These are phyloP conservation scores for Pempheris klunzingeri DNA, from an alignment of 2,797 vertebrate genomes.

Conservation along the genomic window DNA sequence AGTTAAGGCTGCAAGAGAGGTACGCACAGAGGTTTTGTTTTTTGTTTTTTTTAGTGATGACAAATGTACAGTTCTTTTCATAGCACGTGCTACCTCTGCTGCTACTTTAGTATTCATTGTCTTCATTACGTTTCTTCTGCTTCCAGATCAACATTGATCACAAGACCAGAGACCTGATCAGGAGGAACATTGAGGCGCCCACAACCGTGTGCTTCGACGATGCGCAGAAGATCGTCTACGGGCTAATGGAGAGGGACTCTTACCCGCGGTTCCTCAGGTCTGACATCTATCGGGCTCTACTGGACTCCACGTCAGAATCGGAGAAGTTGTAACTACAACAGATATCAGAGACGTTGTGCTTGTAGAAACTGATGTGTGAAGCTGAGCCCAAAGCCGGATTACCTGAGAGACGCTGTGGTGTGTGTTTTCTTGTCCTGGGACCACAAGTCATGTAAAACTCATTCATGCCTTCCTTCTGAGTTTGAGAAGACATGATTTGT, in stretches of 20 bases:
- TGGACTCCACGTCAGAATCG: conserved; percentile 72
- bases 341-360: background rate
- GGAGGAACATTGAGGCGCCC: conserved; percentile 83
- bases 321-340: conserved; percentile 54
- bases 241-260: conserved; percentile 91
- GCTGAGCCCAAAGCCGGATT: conserved; percentile 24
- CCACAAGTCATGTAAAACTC: background rate
- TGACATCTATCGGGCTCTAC: conserved; percentile 86
- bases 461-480: background rate
- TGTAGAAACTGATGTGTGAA: conserved; percentile 21
- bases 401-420: conserved; percentile 11
- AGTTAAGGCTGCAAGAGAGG: conserved; percentile 88
- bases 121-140: conserved; percentile 25
- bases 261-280: conserved; percentile 90
- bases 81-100: background rate
- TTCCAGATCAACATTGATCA: conserved; percentile 93
- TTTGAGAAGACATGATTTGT: conserved; percentile 8
- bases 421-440: conserved; percentile 11
- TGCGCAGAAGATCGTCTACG: conserved; percentile 89
- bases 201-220: conserved; percentile 87
- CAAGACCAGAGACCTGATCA: conserved; percentile 85
- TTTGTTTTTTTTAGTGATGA: background rate
- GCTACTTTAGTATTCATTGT: background rate
- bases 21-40: conserved; percentile 62
- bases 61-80: background rate